Base-by-base conservation (phyloP, 2,888 invertebrate genomes). In the Phalera bucephala region DNA sequence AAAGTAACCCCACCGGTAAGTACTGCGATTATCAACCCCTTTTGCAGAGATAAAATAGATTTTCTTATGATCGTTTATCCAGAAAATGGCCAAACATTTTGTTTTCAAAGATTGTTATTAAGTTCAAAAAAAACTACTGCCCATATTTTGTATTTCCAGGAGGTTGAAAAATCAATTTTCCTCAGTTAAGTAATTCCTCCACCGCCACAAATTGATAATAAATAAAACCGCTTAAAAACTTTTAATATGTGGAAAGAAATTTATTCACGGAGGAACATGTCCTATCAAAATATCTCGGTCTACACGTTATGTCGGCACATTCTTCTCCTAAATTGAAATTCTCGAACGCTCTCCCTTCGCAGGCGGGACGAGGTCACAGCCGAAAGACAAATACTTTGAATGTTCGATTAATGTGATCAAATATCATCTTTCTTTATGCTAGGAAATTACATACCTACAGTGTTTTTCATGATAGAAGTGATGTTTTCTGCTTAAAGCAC, bases 281-380 rank as follows among this genome's bases (percentile, higher is more conserved):
- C 86, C 88, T 89, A 89, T 89, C 88, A 89, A 89, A 89, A 89
- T 89, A 88, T 88, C 88, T 87, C 83, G 86, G 85, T 84, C 84
- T 83, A 87, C 88, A 87, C 87, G 88, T 87, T 89, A 86, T 87
- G 89, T 88, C 82, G 89, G 84, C 90, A 80, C 90, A 90, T 90
- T 90, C 90, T 90, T 90, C 90, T 89, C 88, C 80, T 88, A 90
- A 90, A 90, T 90, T 90, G 90, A 89, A 90, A 90, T 90, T 90
- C 90, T 89, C 84, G 81, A 82, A 81, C 85, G 82, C 79, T 80
- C 79, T 80, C 80, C 84, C 80, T 78, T 74, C 77, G 71, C 66
- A 61, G 70, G 70, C 71, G 75, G 81, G 85, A 80, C 69, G 79
- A 80, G 83, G 81, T 82, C 82, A 77, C 75, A 81, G 80, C 80